These are phyloP conservation scores for Stegodyphus mimosarum DNA, from an alignment of 1,140 invertebrate species.

Conservation along the genomic window DNA sequence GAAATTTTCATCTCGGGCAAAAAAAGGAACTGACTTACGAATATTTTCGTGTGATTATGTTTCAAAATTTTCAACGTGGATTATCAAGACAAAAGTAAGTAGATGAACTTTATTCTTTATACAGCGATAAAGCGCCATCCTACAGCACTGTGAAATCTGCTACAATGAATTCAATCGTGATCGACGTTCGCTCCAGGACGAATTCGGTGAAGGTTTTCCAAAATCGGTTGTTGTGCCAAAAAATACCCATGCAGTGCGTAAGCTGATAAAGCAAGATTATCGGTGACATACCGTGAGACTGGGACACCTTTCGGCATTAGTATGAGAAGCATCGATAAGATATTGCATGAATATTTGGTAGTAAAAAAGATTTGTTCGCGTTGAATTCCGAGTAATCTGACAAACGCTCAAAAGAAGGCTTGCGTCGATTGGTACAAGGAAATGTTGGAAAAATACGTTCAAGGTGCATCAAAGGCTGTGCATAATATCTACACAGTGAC, in stretches of 20 bases:
- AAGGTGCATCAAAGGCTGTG: conserved; percentile 59
- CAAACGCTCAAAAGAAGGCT: conserved; percentile 6
- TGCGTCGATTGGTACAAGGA: conserved; percentile 8
- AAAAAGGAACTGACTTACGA: background rate
- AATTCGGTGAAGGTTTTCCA: conserved; percentile 63
- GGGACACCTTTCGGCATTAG: conserved; percentile 51
- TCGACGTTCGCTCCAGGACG: conserved; percentile 32
- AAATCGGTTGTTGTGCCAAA: conserved; percentile 63
- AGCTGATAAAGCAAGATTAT: conserved; percentile 64
- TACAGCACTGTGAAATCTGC: background rate
- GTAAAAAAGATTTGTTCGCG: conserved; percentile 63
- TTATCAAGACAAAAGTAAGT: background rate
- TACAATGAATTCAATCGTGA: background rate
- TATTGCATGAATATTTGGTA: conserved; percentile 64
- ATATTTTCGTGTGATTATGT: background rate
- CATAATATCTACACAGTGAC: conserved; percentile 37
- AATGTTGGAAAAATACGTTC: conserved; percentile 14
- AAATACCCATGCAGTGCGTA: conserved; percentile 62
- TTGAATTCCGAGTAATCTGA: conserved; percentile 4
- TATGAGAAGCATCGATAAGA: conserved; percentile 62
- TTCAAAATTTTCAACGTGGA: background rate
- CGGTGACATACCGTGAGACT: conserved; percentile 62
- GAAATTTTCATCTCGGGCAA: background rate
- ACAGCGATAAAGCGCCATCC: background rate
- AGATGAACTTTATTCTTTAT: background rate